Evolutionary conservation across 2,888 invertebrate species (phyloP), one percentile per base, ranked within the genome.

Genomic region (Atherix ibis): DNA sequence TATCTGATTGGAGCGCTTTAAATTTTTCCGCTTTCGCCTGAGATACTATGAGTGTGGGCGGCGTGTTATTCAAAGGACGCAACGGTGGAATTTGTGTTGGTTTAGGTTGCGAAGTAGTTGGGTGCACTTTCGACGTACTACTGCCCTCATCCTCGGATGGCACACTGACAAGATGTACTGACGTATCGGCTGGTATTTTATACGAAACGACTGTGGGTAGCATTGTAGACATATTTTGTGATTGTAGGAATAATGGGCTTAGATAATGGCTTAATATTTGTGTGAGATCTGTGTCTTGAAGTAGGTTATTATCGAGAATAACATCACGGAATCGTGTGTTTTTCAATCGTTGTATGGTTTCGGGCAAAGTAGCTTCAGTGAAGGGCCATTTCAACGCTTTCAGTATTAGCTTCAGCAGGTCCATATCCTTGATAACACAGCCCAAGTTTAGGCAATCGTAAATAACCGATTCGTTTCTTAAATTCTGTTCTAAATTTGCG

Each of bases 341-440:
- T 19, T 54, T 56, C 9, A 60, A 40, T 4, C 51, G 49, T 13
- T 50, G 40, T 39, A 60, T 51, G 46, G 59, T 59, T 32, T 48
- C 39, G 2, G 52, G 50, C 31, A 56, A 45, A 19, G 53, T 56
- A 10, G 45, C 48, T 17, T 44, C 43, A 18, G 46, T 53, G 13
- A 50, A 48, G 4, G 58, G 54, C 60, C 60, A 60, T 43, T 61
- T 58, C 0, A 60, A 43, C 1, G 61, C 60, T 39, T 58, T 60
- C 4, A 61, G 42, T 35, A 60, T 61, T n/a, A 60, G 46, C 34
- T 50, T 55, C 8, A 60, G 37, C n/a, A 60, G 44, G 37, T 60
- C 61, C 6, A 51, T 47, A 46, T 60, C 60, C 27, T 54, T 52
- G 17, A 60, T 59, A 4, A 59, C 56, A 37, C 53, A 52, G 3